Evolutionary conservation across 2,888 invertebrate species (phyloP).

Genomic region (Meteorus colon): DNA sequence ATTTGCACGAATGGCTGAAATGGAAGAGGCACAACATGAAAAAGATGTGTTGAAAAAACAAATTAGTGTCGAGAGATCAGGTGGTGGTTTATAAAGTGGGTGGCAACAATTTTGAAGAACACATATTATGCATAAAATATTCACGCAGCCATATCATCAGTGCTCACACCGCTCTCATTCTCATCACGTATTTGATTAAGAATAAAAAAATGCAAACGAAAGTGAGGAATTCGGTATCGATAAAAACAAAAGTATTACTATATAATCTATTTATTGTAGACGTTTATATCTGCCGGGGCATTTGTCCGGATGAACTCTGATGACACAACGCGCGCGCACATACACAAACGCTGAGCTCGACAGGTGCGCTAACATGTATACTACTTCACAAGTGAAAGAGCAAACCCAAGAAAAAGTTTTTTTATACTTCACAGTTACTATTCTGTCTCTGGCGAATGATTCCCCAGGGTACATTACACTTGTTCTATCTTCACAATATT

Average conservation of each 20-base stretch:
- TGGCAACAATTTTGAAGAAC: background rate
- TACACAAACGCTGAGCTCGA: slow-evolving; percentile 1
- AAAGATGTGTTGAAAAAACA: slow-evolving; percentile 82
- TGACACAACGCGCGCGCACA: background rate
- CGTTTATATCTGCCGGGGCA: background rate
- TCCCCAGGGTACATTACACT: background rate
- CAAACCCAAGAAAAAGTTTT: background rate
- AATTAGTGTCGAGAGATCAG: slow-evolving; percentile 94
- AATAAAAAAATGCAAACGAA: background rate
- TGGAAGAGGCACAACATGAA: slow-evolving; percentile 90
- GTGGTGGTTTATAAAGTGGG: slow-evolving; percentile 88
- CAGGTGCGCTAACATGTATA: slow-evolving; percentile 13
- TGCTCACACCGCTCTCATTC: slow-evolving; percentile 7
- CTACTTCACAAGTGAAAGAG: background rate
- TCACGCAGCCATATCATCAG: background rate
- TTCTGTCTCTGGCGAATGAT: background rate
- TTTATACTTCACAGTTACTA: slow-evolving; percentile 4
- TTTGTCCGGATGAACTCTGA: background rate
- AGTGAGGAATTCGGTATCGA: background rate
- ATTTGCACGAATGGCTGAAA: slow-evolving; percentile 95
- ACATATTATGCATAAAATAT: background rate
- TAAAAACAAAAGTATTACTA: slow-evolving; percentile 15
- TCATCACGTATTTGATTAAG: slow-evolving; percentile 5
- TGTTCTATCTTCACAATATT: background rate
- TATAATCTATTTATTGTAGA: slow-evolving; percentile 40